Percentiles rank a stretch among this genome's conserved stretches.
These are phyloP conservation scores for Cuculus canorus DNA, from an alignment of 2,797 vertebrate species.

Conservation along the genomic window DNA sequence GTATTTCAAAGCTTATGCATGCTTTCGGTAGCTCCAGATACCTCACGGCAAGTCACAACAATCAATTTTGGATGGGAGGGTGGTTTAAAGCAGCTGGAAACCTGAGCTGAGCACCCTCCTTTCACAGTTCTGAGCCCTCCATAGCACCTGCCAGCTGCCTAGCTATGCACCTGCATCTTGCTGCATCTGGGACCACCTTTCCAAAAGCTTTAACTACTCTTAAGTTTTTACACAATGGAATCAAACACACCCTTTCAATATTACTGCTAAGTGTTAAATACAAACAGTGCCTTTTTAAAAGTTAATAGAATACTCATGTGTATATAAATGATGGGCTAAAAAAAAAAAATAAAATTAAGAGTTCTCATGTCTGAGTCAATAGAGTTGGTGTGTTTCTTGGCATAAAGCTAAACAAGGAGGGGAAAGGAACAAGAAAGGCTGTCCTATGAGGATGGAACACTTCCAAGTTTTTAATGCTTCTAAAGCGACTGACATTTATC, in stretches of 20 bases:
- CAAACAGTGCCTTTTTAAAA: background rate
- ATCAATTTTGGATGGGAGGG: background rate
- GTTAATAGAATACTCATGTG: background rate
- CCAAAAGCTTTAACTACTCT: background rate
- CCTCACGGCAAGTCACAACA: background rate
- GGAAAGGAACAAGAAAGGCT: background rate
- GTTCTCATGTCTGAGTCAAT: background rate
- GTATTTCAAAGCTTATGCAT: background rate
- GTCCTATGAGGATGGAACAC: background rate
- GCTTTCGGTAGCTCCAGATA: no score
- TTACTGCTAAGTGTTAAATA: background rate
- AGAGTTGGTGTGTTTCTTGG: background rate
- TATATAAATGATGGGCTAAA: background rate
- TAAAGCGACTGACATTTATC: background rate
- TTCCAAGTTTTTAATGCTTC: slow-evolving; percentile 4
- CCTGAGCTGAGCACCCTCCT: background rate
- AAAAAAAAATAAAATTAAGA: background rate
- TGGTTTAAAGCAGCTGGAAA: background rate
- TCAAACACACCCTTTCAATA: background rate
- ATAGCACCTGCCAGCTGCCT: background rate
- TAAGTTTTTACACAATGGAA: background rate
- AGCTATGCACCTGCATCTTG: background rate
- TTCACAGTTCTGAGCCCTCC: background rate
- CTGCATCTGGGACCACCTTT: fast-evolving
- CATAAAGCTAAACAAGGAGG: background rate